phyloP scores from a whole-genome alignment of 2,797 vertebrate genomes.

The Emys orbicularis region DNA sequence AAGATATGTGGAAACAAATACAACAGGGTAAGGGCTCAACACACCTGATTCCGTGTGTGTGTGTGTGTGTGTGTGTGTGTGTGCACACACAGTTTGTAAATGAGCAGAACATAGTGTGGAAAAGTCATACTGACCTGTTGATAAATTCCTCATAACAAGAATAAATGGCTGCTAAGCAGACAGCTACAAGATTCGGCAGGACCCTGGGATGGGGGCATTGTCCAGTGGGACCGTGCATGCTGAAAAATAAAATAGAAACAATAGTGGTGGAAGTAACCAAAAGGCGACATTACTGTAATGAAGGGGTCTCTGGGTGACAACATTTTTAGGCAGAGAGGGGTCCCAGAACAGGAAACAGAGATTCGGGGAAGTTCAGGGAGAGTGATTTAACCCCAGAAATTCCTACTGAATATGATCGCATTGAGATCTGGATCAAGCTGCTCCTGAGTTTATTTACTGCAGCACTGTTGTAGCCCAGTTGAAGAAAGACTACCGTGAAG shows the following conservation, averaged over 20 bases:
- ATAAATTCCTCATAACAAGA: slow-evolving; percentile 99
- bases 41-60: neutral
- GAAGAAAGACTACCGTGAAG: neutral
- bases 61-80: too few relatives aligned
- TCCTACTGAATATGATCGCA: neutral
- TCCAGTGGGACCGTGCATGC: slow-evolving; percentile 98
- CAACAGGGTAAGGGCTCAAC: neutral
- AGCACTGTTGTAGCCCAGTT: neutral
- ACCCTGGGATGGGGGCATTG: slow-evolving; percentile 99
- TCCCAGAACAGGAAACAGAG: neutral
- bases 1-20: neutral
- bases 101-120: rapidly evolving
- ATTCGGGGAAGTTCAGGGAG: neutral
- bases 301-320: neutral
- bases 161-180: slow-evolving; percentile 98
- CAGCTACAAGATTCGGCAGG: slow-evolving; percentile 97
- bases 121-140: slow-evolving; percentile 91
- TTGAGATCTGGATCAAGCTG: neutral
- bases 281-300: rapidly evolving
- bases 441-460: neutral
- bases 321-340: neutral
- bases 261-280: neutral
- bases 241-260: slow-evolving; percentile 78
- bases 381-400: slow-evolving; percentile 3
- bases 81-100: neutral